Conservation (phyloP, 2,888 invertebrate genomes). For the Hemistola chrysoprasaria region DNA sequence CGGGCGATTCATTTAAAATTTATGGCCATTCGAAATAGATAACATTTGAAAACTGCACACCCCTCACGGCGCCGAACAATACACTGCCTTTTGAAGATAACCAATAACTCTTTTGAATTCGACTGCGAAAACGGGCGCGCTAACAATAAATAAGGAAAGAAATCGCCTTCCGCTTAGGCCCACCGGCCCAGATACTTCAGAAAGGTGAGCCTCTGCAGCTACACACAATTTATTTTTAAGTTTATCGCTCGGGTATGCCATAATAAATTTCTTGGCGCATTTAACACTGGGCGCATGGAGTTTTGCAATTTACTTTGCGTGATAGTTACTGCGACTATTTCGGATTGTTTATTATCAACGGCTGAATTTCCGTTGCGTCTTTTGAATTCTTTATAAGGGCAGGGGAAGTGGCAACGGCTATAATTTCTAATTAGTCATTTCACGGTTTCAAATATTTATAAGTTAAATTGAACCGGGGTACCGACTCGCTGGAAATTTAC, state of each 20-base stretch:
- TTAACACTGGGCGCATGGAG: constrained; percentile 44
- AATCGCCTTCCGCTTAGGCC: constrained; percentile 43
- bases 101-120: constrained; percentile 53
- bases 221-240: constrained; percentile 57
- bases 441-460: constrained; percentile 29
- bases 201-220: constrained; percentile 41
- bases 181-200: constrained; percentile 23
- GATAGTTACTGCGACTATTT: constrained; percentile 36
- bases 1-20: constrained; percentile 58
- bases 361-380: constrained; percentile 36
- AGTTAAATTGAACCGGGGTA: constrained; percentile 18
- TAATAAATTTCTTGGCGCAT: constrained; percentile 50
- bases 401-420: constrained; percentile 21
- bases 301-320: constrained; percentile 43
- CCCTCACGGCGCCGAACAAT: constrained; percentile 45
- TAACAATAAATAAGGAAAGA: constrained; percentile 49
- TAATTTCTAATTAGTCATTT: constrained; percentile 32
- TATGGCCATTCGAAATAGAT: constrained; percentile 50
- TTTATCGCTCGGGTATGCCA: constrained; percentile 51
- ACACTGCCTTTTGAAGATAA: constrained; percentile 49
- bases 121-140: constrained; percentile 46
- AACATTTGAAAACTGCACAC: constrained; percentile 42
- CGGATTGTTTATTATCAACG: constrained; percentile 35
- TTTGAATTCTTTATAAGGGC: constrained; percentile 27
- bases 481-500: constrained; percentile 7